Evolutionary conservation across 2,113 vertebrate genomes (phyloP).

Genomic region (Vulpes ferrilata): DNA sequence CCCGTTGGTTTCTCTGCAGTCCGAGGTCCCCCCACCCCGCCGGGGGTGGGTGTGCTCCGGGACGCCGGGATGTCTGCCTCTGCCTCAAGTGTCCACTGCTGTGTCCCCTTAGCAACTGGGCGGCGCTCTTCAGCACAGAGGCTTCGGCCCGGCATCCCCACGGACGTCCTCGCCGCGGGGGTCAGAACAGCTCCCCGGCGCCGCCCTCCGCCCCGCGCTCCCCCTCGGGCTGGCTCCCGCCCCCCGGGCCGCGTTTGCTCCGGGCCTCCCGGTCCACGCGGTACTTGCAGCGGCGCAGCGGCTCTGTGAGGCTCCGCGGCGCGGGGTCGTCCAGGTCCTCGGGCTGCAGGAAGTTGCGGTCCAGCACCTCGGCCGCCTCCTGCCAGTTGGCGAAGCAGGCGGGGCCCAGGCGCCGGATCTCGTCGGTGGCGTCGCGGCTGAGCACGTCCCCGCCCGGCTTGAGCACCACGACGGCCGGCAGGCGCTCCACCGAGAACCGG

Average conservation of each 20-base stretch:
- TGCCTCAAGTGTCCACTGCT: neutral
- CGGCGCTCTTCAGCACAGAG: neutral
- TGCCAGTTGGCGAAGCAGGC: conserved; percentile 94
- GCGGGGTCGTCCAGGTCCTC: conserved; percentile 89
- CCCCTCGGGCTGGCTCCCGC: neutral
- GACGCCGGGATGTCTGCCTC: neutral
- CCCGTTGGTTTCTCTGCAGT: neutral
- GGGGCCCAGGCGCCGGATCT: conserved; percentile 89
- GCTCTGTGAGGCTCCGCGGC: conserved; percentile 90
- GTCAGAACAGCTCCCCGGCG: neutral
- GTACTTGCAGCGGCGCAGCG: conserved; percentile 92
- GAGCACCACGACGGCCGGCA: conserved; percentile 94
- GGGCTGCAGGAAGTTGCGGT: conserved; percentile 91
- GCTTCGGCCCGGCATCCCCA: neutral
- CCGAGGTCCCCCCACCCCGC: neutral
- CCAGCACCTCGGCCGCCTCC: conserved; percentile 92
- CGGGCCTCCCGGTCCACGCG: conserved; percentile 85
- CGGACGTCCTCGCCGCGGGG: neutral
- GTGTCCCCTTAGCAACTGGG: neutral
- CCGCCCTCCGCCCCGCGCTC: neutral
- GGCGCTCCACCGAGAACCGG: conserved; percentile 89
- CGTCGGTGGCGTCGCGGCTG: conserved; percentile 88
- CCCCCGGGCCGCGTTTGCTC: neutral
- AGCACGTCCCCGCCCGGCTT: conserved; percentile 92
- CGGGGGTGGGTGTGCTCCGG: neutral